phyloP scores from a whole-genome alignment of 2,113 vertebrate species.

The Sinocyclocheilus anophthalmus region DNA sequence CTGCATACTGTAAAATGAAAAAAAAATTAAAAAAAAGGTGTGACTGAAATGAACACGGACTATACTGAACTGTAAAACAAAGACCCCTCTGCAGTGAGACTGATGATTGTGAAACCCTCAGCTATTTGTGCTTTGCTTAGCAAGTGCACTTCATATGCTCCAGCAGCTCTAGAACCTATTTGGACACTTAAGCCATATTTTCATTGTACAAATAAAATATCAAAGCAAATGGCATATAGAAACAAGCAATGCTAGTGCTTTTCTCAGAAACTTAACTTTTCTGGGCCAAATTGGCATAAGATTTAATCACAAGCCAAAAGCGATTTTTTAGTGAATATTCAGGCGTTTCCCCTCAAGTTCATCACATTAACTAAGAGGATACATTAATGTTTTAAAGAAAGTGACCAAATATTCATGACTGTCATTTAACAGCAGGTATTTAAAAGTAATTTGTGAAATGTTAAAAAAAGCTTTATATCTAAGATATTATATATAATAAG shows the following conservation, averaged over 20 bases:
- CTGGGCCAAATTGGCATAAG: neutral
- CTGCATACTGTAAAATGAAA: neutral
- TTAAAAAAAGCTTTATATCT: too few species aligned
- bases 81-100: neutral
- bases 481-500: too few species aligned
- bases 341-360: neutral
- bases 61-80: neutral
- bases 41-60: neutral
- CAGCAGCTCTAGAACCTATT: neutral
- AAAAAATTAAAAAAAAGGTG: neutral
- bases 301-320: neutral
- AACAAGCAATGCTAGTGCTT: too few species aligned
- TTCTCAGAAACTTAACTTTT: neutral
- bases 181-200: neutral
- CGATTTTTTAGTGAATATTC: too few species aligned
- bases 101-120: neutral
- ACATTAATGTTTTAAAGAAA: neutral
- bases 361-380: neutral
- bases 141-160: neutral
- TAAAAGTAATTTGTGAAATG: too few species aligned
- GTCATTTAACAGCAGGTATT: neutral
- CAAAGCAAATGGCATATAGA: neutral
- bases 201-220: too few species aligned
- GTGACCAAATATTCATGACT: neutral
- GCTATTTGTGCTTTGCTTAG: neutral